Evolutionary conservation across 2,888 invertebrate genomes (phyloP), one percentile per base, ranked within the genome.

Genomic region (Stomorhina lunata): DNA sequence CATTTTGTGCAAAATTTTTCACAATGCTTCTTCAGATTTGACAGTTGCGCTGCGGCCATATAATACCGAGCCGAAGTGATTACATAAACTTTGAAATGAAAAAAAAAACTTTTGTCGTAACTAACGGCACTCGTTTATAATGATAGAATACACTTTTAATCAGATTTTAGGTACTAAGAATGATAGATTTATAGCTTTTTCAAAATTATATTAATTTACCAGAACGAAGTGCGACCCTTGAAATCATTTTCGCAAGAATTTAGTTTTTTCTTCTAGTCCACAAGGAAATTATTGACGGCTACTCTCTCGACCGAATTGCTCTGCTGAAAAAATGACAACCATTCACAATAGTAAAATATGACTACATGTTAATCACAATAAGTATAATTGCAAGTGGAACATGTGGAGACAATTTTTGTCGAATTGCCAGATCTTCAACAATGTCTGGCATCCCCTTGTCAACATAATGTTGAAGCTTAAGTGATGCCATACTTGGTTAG

Each of bases 211-310:
- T 45, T 4, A 90, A 92, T 48, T 91, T 93, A 94, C 94, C 94
- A 92, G 94, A 92, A 90, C 94, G 93, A 91, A 94, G 92, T 91
- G 94, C 93, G 90, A 93, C 92, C 88, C 94, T 94, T 86, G 94
- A 94, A 90, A 94, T 92, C 95, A 95, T 94, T 92, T 93, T 93
- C 84, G 92, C 86, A 4, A 85, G 86, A 85, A 86, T 85, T 85
- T 87, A 87, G 84, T 84, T 85, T 85, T 85, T 88, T 86, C 84
- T 85, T 84, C 84, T 84, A 83, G 78, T 75, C 40, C 69, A 40
- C 43, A 48, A 79, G 71, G 72, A 86, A 89, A 86, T n/a, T n/a
- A n/a, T 86, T 85, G 84, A 85, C 84, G 84, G 84, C 72, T 59
- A 53, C 61, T 45, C 69, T 77, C 45, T 59, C 53, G 59, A 25